A percentile compares a stretch with the other conserved stretches of the same genome.
Evolutionary conservation across 2,888 invertebrate genomes (phyloP).

Genomic region (Orthosia cruda): DNA sequence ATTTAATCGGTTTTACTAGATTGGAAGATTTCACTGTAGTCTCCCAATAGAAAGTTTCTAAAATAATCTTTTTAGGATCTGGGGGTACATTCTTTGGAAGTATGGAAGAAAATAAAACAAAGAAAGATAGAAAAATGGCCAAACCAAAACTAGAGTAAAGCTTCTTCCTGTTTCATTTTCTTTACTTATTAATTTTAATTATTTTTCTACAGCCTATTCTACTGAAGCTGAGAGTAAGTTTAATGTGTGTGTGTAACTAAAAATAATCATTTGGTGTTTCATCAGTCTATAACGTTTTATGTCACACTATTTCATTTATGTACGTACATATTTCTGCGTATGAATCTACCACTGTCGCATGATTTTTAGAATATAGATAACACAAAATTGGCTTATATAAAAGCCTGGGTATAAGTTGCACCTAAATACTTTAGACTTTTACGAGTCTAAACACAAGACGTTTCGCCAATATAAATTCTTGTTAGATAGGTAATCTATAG

Average conservation of each 20-base stretch:
- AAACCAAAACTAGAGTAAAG: too few species aligned
- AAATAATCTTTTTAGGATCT: too few species aligned
- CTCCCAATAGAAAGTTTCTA: neutral
- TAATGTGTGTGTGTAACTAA: slow-evolving; percentile 41
- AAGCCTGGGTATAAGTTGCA: neutral
- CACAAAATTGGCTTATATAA: slow-evolving; percentile 1
- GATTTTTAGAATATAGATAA: neutral
- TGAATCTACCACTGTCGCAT: neutral
- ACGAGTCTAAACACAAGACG: neutral
- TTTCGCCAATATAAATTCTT: neutral
- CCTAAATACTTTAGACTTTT: neutral
- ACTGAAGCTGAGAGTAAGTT: slow-evolving; percentile 53
- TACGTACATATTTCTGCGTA: neutral
- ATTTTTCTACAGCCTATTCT: slow-evolving; percentile 40
- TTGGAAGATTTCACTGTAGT: neutral
- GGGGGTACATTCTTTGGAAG: too few species aligned
- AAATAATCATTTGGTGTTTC: slow-evolving; percentile 19
- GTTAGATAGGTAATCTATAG: neutral
- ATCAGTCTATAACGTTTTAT: slow-evolving; percentile 39
- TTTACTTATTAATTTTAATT: neutral
- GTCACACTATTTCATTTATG: neutral
- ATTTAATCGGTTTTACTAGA: neutral
- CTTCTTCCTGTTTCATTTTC: neutral
- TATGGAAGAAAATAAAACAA: too few species aligned
- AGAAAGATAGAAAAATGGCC: too few species aligned